Base-by-base conservation (phyloP, 53 echinoderm and acorn worm genomes). In the Crossaster papposus region DNA sequence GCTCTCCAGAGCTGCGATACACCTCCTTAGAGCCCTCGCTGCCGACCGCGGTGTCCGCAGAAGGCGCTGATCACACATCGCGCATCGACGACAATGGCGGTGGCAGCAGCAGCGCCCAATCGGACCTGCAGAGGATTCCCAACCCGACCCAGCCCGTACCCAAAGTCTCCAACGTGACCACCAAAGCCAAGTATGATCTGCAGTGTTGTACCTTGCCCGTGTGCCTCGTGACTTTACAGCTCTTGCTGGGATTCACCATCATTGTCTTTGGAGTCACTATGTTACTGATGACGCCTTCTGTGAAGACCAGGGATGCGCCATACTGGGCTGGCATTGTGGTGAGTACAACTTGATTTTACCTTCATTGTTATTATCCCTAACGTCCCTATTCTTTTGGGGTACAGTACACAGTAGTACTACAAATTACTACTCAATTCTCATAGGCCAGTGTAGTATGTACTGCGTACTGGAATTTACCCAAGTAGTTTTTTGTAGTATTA, bases 291-390 rank as follows among this genome's bases (percentile, higher is more conserved):
- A 93, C 96, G 35, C 96, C 99, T 14, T 99, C 99, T 9, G 80
- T 99, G n/a, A 94, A 92, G 90, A 92, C 89, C 32, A 92, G 99
- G 68, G 99, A 99, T 92, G 95, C 99, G 30, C 99, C 99, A 2
- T 96, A 96, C 86, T 99, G 99, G 99, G 96, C 99, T 32, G 99
- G 99, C 44, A 84, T 96, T 81, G 90, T 94, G 96, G 99, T 99
- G 85, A 96, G 99, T 96, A 3, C 30, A 5, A n/a, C 17, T 3
- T 62, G 17, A 9, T 3, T 17, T 62, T 23, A 62, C 68, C 28
- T 6, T 26, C 22, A 26, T 68, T 0, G 28, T 68, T 68, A 44
- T 44, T n/a, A n/a, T n/a, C n/a, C n/a, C n/a, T n/a, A n/a, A n/a
- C n/a, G n/a, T n/a, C n/a, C n/a, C n/a, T n/a, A n/a, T n/a, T n/a